Evolutionary conservation across 2,888 invertebrate genomes (phyloP), one percentile per base, ranked within the genome.

Genomic region (Heteromurus nitidus): DNA sequence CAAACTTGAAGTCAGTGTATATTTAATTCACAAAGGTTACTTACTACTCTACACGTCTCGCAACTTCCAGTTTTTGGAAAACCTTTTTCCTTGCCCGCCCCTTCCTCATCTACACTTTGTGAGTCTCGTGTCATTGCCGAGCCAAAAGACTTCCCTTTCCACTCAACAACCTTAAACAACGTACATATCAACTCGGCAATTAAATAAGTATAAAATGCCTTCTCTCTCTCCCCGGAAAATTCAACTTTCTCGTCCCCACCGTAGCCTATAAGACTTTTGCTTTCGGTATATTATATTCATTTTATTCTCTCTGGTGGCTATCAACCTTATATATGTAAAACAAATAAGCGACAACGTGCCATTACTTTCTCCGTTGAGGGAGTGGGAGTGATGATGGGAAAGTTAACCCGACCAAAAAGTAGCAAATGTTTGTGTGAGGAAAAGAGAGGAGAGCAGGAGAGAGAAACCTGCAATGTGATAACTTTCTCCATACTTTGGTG

Each of bases 131-230:
- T n/a, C n/a, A n/a, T n/a, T n/a, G n/a, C n/a, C n/a, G n/a, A n/a
- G n/a, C 20, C 16, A 13, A 16, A 16, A 69, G 31, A 55, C 31
- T 69, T 69, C 69, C 3, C 36, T 7, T 60, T 60, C 60, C 64
- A 42, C 24, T 36, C 64, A 64, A 42, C 42, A 22, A 3, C 13
- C 42, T 42, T 53, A 28, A 30, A 30, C 60, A 60, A 60, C 28
- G n/a, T 18, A 64, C 28, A 64, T 73, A 50, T 55, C 42, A 67
- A 65, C n/a, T 65, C 60, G 28, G 65, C 74, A 74, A 74, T 74
- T 73, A 73, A 73, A 73, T 65, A 42, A 65, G 55, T 74, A 62
- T 62, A 65, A 72, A 65, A 65, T 64, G 64, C 42, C 18, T 64
- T 55, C 20, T 11, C 7, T 22, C 26, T 26, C 13, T 55, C 55